Evolutionary conservation across 1,140 invertebrate species (phyloP), one percentile per base, ranked within the genome.

Genomic region (Drosophila persimilis): DNA sequence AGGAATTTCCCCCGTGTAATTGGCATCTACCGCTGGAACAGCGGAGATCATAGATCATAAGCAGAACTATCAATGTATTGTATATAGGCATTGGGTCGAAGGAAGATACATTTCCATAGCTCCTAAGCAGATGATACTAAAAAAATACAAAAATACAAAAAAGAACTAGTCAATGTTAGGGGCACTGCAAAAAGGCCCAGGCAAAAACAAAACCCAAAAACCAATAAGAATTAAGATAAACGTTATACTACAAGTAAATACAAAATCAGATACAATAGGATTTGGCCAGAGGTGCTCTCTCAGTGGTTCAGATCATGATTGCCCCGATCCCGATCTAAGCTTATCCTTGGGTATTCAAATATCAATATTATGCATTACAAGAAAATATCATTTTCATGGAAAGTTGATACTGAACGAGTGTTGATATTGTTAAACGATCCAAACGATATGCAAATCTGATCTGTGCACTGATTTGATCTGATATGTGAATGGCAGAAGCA

Each of bases 41-140:
- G 45, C 20, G 20, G 44, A 64, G 48, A 20, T 41, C 8, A n/a
- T 53, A 22, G 67, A 62, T 24, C 17, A 9, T 74, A 74, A 75
- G 71, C 35, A 46, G 17, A 75, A 50, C 57, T 75, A 75, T 75
- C 73, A 74, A 57, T 75, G 73, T 75, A 5, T 15, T 35, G 35
- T 22, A 56, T 5, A 13, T 39, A 39, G 9, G 35, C 2, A 8
- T 13, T 8, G 8, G 41, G 35, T 11, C 39, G 55, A 43, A 60
- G 66, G 17, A 66, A 51, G 43, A 77, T 62, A 77, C 73, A 86
- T 77, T 84, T 84, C 80, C 76, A 67, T 85, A 80, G 80, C 31
- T 13, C 39, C 46, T 84, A 84, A 84, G 77, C 56, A 63, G 41
- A 72, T 5, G 24, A 26, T 26, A 4, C 24, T 26, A 26, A 26